These are phyloP conservation scores for Bufo bufo DNA, from an alignment of 2,113 vertebrate species.

Conservation along the genomic window DNA sequence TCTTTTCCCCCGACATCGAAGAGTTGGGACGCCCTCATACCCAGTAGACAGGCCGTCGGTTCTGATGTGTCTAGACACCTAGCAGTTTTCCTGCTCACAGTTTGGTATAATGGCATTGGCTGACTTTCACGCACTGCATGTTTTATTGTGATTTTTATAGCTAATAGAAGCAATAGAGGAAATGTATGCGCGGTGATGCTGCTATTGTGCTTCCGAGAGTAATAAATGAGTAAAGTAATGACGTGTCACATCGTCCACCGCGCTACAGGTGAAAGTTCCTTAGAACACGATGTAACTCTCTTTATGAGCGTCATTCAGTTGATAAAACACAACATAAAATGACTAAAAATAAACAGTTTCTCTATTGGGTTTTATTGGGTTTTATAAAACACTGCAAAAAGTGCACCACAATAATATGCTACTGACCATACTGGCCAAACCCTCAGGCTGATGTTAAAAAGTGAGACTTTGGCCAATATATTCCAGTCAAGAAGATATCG, in stretches of 20 bases:
- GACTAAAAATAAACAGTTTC: background rate
- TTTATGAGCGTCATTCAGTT: background rate
- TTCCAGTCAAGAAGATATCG: too few species aligned
- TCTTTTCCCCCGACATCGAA: too few species aligned
- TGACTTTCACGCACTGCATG: background rate
- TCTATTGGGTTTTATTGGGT: background rate
- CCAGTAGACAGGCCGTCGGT: too few species aligned
- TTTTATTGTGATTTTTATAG: background rate
- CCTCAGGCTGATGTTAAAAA: too few species aligned
- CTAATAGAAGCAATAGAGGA: background rate
- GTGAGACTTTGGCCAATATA: too few species aligned
- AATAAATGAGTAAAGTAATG: slow-evolving; percentile 22
- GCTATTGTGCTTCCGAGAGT: background rate
- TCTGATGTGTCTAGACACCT: too few species aligned
- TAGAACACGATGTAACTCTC: background rate
- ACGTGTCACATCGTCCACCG: background rate
- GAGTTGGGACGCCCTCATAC: too few species aligned
- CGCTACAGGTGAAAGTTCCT: background rate
- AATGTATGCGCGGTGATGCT: background rate
- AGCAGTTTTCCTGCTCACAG: background rate
- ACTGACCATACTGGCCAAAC: too few species aligned
- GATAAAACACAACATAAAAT: background rate
- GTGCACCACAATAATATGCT: too few species aligned
- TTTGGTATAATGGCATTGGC: background rate
- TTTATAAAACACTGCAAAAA: too few species aligned